Base-by-base conservation (phyloP, 2,113 vertebrate species). In the Euleptes europaea region DNA sequence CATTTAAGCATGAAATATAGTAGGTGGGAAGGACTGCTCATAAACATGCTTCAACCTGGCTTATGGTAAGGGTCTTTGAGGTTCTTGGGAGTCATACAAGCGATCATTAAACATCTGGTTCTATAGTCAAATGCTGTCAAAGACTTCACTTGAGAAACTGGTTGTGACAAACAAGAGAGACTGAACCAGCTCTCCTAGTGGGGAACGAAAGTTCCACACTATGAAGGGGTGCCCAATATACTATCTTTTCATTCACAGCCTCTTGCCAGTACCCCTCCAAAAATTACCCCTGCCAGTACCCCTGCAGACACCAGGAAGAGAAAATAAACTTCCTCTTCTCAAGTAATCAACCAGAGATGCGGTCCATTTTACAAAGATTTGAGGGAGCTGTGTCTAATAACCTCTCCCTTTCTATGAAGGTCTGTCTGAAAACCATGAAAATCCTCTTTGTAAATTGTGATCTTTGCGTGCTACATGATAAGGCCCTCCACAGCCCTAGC, bases 1-100 rank as follows among this genome's bases (percentile, higher is more conserved):
- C 31, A 15, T 47, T 67, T 87, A 66, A 76, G 35, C 33, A 28
- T 3, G 4, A 76, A 57, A 70, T 44, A 44, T 9, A 0, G 2
- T 80, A 78, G 12, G 86, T 44, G 70, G 33, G 35, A 86, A 82
- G 5, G 33, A 72, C 66, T 19, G 35, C 84, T 69, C 87, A 38
- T 9, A 66, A 51, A n/a, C 21, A 71, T 65, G 60, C 65, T 76
- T 60, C 28, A 2, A 44, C 2, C 60, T 63, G 26, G 49, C 35
- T 57, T n/a, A 72, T 54, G 84, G 70, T 23, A n/a, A 4, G 6
- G 63, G 49, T 23, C 38, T 85, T 76, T 57, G 12, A 71, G 33
- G 67, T 54, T 88, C 15, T 35, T 35, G 84, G 77, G 84, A 88
- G 84, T 0, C 78, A n/a, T 23, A 17, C 35, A 21, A 66, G 21